Evolutionary conservation across 2,888 invertebrate species (phyloP).

Genomic region (Trissonchulus latispiculum): DNA sequence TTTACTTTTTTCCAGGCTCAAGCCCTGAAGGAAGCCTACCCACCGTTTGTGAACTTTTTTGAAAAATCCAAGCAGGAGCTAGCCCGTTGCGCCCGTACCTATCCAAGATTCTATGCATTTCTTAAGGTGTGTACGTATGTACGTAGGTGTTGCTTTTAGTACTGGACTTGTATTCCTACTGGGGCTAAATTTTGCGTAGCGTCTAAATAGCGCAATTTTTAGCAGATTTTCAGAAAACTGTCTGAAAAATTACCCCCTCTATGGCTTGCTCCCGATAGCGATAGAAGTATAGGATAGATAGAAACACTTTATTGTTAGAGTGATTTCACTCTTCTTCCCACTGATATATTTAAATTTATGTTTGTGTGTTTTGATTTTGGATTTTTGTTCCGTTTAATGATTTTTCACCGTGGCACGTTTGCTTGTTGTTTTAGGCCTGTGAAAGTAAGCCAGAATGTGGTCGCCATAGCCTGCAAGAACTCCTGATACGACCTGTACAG

Average conservation of each 20-base stretch:
- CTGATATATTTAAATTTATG: too few species aligned
- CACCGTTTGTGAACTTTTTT: conserved; percentile 95
- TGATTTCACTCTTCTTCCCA: too few species aligned
- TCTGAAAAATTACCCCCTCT: too few species aligned
- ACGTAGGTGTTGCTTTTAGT: too few species aligned
- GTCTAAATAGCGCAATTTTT: too few species aligned
- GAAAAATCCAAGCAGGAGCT: conserved; percentile 92
- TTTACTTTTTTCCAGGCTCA: conserved; percentile 54
- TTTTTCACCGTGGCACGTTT: not conserved
- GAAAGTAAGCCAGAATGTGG: conserved; percentile 77
- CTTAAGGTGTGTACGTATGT: conserved; percentile 90
- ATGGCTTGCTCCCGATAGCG: too few species aligned
- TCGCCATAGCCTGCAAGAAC: conserved; percentile 83
- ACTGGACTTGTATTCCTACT: too few species aligned
- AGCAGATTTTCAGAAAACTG: too few species aligned
- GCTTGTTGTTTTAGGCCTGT: conserved; percentile 42
- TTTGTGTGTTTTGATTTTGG: too few species aligned
- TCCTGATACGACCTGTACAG: conserved; percentile 94
- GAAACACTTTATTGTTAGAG: too few species aligned
- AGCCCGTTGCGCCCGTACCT: conserved; percentile 74
- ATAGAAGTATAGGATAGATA: too few species aligned
- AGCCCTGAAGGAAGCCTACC: conserved; percentile 83
- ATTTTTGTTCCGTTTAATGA: not conserved
- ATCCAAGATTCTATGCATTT: conserved; percentile 95
- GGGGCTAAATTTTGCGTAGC: too few species aligned